Conservation (phyloP, 2,888 invertebrate genomes). For the Eupeodes luniger region DNA sequence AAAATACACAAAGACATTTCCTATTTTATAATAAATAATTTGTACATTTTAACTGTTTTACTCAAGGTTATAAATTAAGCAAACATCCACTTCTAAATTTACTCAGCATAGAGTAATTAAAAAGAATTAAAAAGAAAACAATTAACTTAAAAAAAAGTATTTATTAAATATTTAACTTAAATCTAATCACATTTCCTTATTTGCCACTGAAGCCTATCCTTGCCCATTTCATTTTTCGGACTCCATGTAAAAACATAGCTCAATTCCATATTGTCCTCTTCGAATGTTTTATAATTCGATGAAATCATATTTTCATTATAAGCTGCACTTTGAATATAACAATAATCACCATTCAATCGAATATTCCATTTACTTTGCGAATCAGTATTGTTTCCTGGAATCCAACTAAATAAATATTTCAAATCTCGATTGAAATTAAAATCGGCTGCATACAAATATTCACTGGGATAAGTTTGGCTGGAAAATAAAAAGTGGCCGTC, state of each 20-base stretch:
- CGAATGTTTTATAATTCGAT: neutral
- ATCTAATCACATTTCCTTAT: conserved; percentile 23
- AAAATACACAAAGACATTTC: no score
- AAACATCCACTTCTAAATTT: no score
- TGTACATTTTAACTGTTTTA: no score
- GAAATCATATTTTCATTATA: conserved; percentile 20
- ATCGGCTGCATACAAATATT: conserved; percentile 30
- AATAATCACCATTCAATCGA: neutral
- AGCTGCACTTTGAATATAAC: conserved; percentile 4
- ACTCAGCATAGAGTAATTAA: no score
- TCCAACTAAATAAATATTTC: conserved; percentile 35
- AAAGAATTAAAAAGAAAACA: neutral
- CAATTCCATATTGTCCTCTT: neutral
- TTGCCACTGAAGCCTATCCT: neutral
- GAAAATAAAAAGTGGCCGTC: conserved; percentile 1
- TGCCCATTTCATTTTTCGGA: neutral
- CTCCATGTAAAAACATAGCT: conserved; percentile 16
- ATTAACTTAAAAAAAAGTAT: neutral
- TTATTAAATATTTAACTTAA: neutral
- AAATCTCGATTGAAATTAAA: neutral
- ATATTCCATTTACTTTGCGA: conserved; percentile 15
- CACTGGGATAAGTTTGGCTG: neutral
- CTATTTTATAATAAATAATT: no score
- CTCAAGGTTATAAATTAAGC: no score
- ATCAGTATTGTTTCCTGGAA: conserved; percentile 28